phyloP scores from a whole-genome alignment of 2,113 vertebrate species.

The Glaucidium brasilianum region DNA sequence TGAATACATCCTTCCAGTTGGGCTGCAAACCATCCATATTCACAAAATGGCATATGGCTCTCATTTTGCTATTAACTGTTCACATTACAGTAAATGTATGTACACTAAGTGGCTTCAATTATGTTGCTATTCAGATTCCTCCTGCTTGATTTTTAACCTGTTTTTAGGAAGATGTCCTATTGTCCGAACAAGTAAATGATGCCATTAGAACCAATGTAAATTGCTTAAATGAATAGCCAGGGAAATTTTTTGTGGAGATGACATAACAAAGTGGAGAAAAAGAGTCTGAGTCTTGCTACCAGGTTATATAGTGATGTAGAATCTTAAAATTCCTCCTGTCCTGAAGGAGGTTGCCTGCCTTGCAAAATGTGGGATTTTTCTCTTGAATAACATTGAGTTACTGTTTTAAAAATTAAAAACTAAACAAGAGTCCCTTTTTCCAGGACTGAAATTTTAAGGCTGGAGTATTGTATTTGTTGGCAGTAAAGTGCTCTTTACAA shows the following conservation, averaged over 20 bases:
- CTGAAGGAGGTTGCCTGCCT: background rate
- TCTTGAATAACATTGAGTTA: background rate
- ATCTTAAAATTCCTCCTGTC: background rate
- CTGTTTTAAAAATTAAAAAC: background rate
- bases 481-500: background rate
- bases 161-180: background rate
- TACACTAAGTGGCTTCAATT: background rate
- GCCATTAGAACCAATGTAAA: background rate
- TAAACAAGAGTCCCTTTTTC: background rate
- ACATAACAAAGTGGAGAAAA: background rate
- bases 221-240: background rate
- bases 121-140: background rate
- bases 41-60: background rate
- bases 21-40: background rate
- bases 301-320: background rate
- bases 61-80: background rate
- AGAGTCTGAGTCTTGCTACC: background rate
- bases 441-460: background rate
- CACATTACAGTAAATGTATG: background rate
- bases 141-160: background rate
- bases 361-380: background rate
- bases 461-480: background rate
- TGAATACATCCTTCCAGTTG: background rate
- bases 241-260: background rate
- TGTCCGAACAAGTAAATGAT: background rate